These are phyloP conservation scores for Agriopis aurantiaria DNA, from an alignment of 2,888 invertebrate species.

Conservation along the genomic window DNA sequence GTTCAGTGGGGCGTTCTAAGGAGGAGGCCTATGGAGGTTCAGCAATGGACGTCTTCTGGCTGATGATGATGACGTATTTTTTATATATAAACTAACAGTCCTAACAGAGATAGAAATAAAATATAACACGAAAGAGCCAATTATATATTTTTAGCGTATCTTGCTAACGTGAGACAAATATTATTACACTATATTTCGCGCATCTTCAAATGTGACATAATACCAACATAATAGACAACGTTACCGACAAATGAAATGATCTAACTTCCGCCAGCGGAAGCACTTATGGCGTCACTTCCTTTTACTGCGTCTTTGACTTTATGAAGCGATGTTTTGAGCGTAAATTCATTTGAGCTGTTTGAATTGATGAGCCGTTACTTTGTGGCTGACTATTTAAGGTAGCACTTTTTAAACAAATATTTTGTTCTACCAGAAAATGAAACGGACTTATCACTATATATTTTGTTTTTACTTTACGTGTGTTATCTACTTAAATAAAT, in stretches of 20 bases:
- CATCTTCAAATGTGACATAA: conserved; percentile 27
- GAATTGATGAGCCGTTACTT: background rate
- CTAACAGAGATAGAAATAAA: background rate
- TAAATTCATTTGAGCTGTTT: conserved; percentile 22
- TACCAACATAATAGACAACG: conserved; percentile 25
- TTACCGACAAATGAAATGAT: conserved; percentile 45
- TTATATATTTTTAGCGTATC: conserved; percentile 17
- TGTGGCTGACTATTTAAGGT: conserved; percentile 18
- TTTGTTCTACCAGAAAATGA: too few species aligned
- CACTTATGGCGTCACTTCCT: conserved; percentile 52
- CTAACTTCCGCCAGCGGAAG: conserved; percentile 56
- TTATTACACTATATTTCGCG: background rate
- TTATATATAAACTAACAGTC: too few species aligned
- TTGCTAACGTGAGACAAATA: background rate
- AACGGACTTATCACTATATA: too few species aligned
- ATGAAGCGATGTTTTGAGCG: conserved; percentile 15
- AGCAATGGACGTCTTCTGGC: too few species aligned
- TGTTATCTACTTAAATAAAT: too few species aligned
- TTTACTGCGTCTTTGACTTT: conserved; percentile 32
- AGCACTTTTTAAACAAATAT: background rate
- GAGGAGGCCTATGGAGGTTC: too few species aligned
- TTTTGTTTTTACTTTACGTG: too few species aligned
- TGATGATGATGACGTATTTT: too few species aligned
- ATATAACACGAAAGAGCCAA: background rate
- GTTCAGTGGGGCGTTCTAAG: too few species aligned